Evolutionary conservation across 2,888 invertebrate species (phyloP).

Genomic region (Hirtodrosophila histrioides): DNA sequence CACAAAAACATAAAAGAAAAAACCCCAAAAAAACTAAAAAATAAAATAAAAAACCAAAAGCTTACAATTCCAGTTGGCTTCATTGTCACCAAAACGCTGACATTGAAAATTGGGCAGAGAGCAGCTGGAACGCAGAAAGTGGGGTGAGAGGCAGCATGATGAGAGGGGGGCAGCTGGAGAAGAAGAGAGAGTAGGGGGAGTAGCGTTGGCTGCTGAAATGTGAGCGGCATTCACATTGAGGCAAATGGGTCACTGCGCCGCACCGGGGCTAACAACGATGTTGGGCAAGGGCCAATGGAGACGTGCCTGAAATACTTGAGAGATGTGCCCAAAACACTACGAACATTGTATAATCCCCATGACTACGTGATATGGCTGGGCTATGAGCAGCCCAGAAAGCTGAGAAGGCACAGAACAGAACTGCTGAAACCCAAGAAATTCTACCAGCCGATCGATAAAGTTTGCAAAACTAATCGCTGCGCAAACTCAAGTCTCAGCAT

Average conservation of each 20-base stretch:
- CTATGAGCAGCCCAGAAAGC: conserved; percentile 1
- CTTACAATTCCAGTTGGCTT: conserved; percentile 55
- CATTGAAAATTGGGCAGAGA: conserved; percentile 63
- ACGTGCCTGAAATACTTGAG: conserved; percentile 61
- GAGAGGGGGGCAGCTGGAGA: neutral
- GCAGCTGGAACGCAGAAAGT: conserved; percentile 35
- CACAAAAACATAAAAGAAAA: conserved; percentile 16
- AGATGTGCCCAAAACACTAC: conserved; percentile 35
- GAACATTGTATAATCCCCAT: conserved; percentile 44
- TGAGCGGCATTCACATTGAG: conserved; percentile 67
- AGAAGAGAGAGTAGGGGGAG: conserved; percentile 14
- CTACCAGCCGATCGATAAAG: too few relatives aligned
- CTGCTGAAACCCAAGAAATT: too few relatives aligned
- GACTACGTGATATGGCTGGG: conserved; percentile 36
- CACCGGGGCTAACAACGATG: conserved; percentile 34
- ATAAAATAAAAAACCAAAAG: conserved; percentile 20
- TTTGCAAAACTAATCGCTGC: too few relatives aligned
- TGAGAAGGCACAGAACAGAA: neutral
- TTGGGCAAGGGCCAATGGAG: conserved; percentile 68
- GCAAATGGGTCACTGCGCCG: conserved; percentile 65
- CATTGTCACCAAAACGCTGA: conserved; percentile 68
- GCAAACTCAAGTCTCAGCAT: too few relatives aligned
- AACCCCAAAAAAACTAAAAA: neutral
- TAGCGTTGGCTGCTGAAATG: conserved; percentile 54
- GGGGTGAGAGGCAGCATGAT: neutral